Evolutionary conservation across 2,113 vertebrate genomes (phyloP).

Genomic region (Triplophysa rosa): DNA sequence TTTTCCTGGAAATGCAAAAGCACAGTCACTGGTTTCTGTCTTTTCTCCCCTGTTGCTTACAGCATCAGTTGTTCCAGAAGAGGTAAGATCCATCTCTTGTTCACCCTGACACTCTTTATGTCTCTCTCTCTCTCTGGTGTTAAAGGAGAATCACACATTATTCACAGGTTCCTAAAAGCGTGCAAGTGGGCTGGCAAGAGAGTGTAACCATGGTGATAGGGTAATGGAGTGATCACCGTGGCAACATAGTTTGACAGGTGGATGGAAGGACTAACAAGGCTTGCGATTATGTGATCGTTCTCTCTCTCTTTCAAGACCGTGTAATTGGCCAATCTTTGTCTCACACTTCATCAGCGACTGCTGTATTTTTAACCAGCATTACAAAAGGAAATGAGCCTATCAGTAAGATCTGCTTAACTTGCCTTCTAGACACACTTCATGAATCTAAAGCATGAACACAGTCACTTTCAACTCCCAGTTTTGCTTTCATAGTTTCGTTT

Average conservation of each 20-base stretch:
- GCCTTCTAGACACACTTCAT: not conserved
- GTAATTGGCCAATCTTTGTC: slow-evolving; percentile 24
- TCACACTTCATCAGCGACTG: slow-evolving; percentile 13
- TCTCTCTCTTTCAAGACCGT: slow-evolving; percentile 3
- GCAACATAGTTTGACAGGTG: slow-evolving; percentile 31
- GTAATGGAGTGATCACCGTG: slow-evolving; percentile 28
- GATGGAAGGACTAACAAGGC: slow-evolving; percentile 24
- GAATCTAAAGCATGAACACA: not conserved
- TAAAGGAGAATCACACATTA: slow-evolving; percentile 34
- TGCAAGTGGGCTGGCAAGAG: slow-evolving; percentile 31
- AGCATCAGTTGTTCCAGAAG: slow-evolving; percentile 9
- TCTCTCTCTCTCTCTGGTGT: not conserved
- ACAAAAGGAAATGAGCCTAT: slow-evolving; percentile 7
- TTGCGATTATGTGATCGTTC: slow-evolving; percentile 14
- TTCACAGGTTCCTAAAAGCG: slow-evolving; percentile 26
- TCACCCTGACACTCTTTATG: slow-evolving; percentile 12
- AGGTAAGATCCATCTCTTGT: slow-evolving; percentile 22
- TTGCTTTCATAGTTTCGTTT: too few species aligned
- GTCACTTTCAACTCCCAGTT: not conserved
- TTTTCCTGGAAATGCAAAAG: slow-evolving; percentile 37
- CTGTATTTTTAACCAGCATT: slow-evolving; percentile 10
- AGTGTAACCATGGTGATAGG: slow-evolving; percentile 44
- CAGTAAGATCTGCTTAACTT: slow-evolving; percentile 10
- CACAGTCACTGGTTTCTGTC: slow-evolving; percentile 31
- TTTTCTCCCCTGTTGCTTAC: slow-evolving; percentile 14